Percentiles rank a stretch among this genome's conserved stretches.
These are phyloP conservation scores for Aleiodes alternator DNA, from an alignment of 2,888 invertebrate genomes.

Conservation along the genomic window DNA sequence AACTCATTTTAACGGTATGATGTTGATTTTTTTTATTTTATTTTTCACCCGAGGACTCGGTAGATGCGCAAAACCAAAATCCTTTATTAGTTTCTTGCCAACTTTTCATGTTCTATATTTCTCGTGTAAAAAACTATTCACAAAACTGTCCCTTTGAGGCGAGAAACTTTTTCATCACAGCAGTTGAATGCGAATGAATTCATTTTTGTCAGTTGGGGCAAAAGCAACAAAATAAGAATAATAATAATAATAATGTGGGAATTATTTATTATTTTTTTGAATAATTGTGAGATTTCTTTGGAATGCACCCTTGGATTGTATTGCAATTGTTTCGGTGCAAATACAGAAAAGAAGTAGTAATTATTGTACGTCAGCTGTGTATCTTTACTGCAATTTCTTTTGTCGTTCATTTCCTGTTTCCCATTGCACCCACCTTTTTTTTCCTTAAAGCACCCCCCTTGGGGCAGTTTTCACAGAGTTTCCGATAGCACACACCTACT, in stretches of 20 bases:
- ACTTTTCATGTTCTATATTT: background rate
- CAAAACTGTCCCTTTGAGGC: no score
- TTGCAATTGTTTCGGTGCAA: constrained; percentile 11
- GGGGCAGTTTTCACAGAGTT: constrained; percentile 1
- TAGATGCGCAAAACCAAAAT: background rate
- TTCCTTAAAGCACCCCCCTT: background rate
- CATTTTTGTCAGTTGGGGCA: constrained; percentile 6
- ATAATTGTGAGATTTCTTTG: constrained; percentile 20
- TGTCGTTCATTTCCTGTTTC: constrained; percentile 35
- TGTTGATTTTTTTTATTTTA: background rate
- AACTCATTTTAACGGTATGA: constrained; percentile 32
- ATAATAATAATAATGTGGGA: background rate
- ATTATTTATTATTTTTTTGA: constrained; percentile 2
- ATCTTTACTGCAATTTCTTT: constrained; percentile 35
- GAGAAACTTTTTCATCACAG: background rate
- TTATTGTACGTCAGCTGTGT: constrained; percentile 30
- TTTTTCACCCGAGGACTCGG: background rate
- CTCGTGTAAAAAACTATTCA: no score
- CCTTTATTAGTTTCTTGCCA: constrained; percentile 17
- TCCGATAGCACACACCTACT: constrained; percentile 18
- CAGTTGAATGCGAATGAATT: constrained; percentile 1
- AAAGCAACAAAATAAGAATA: no score
- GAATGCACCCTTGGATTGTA: constrained; percentile 13
- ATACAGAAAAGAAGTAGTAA: constrained; percentile 12
- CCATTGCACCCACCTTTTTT: constrained; percentile 30